phyloP scores from a whole-genome alignment of 2,113 vertebrate species.

The Taurulus bubalis region DNA sequence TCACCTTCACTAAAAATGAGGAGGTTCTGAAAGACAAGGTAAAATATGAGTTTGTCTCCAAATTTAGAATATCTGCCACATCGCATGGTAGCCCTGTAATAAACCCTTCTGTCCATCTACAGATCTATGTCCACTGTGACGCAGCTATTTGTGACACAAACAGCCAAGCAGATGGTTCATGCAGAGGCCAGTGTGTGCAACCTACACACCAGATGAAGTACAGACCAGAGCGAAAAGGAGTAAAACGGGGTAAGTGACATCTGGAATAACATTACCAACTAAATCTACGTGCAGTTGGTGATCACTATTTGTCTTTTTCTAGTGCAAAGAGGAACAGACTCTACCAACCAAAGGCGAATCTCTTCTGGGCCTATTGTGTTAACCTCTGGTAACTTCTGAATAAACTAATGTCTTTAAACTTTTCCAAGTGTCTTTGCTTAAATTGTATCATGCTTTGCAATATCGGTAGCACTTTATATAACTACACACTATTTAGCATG shows the following conservation, averaged over 20 bases:
- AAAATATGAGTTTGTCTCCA: background rate
- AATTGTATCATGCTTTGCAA: too few species aligned
- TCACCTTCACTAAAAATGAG: constrained; percentile 70
- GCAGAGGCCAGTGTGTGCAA: constrained; percentile 70
- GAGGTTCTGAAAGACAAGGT: constrained; percentile 73
- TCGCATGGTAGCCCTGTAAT: too few species aligned
- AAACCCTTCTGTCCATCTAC: background rate
- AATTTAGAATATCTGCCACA: too few species aligned
- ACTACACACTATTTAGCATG: too few species aligned
- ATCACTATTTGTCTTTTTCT: background rate
- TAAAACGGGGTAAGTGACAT: constrained; percentile 38
- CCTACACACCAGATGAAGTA: background rate
- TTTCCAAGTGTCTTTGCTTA: background rate
- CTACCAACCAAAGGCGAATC: constrained; percentile 5
- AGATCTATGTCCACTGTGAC: constrained; percentile 85
- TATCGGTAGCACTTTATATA: too few species aligned
- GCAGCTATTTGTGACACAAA: constrained; percentile 76
- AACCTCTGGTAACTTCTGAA: constrained; percentile 21
- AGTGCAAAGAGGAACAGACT: constrained; percentile 58
- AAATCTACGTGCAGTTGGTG: background rate
- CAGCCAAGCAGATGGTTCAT: constrained; percentile 50
- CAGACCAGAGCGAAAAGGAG: background rate
- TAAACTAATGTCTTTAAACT: constrained; percentile 48
- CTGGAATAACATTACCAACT: fast-evolving
- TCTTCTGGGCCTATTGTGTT: constrained; percentile 67